Evolutionary conservation across 1,140 invertebrate species (phyloP), one percentile per base, ranked within the genome.

Genomic region (Halesus radiatus): DNA sequence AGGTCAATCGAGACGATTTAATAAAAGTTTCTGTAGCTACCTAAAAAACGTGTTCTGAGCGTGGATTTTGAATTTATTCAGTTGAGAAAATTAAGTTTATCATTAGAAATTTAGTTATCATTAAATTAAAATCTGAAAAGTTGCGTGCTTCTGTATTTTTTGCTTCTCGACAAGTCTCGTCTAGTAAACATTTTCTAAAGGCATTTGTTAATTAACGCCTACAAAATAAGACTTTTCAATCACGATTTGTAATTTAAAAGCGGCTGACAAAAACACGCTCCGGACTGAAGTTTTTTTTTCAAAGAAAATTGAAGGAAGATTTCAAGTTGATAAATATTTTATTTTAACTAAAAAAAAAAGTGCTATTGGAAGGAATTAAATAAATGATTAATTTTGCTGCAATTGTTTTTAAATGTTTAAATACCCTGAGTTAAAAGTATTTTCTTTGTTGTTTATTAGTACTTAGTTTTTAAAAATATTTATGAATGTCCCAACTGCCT

Each of bases 301-400:
- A 7, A 72, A 50, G 68, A 72, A 72, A 72, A 52, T 72, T 72
- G 68, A 72, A 72, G 20, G 45, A 72, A 72, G 68, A 72, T 72
- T 72, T 54, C 68, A 72, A 72, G 68, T 53, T 72, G 68, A 72
- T 72, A 72, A 72, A 72, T 72, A 20, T 72, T 54, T 53, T 15
- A 72, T 72, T 72, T 72, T 72, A 52, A 72, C 52, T 72, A 72
- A 50, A 26, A 6, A 53, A 26, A 5, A 53, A 53, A 26, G 8
- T 18, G 10, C 8, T 68, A 26, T 16, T 23, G 62, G 26, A 26
- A 10, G 15, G n/a, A 72, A 72, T 29, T 50, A 72, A 54, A 53
- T 54, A 3, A 66, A 53, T 72, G 20, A 52, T 54, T 72, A 54
- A 72, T 45, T 45, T 13, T 7, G 1, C 0, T 13, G 1, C 3